Evolutionary conservation across 1,140 invertebrate genomes (phyloP).

Genomic region (Lerema accius): DNA sequence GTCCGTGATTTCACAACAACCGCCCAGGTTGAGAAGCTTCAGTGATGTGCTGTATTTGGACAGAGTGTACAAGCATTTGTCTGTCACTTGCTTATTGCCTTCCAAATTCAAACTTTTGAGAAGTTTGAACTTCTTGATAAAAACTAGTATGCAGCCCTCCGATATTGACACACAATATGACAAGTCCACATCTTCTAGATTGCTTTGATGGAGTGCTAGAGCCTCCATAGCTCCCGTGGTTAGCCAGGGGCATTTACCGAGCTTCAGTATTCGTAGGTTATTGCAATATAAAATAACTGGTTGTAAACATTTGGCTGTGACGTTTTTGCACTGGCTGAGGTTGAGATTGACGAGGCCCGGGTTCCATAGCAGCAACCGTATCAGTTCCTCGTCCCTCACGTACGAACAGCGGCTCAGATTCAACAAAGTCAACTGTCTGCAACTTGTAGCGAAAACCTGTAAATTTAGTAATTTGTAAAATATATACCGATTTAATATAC

Average conservation of each 20-base stretch:
- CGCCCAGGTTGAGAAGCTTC: conserved; percentile 82
- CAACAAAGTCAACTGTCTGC: conserved; percentile 75
- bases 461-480: conserved; percentile 42
- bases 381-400: conserved; percentile 77
- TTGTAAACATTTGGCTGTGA: conserved; percentile 83
- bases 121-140: conserved; percentile 82
- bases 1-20: conserved; percentile 82
- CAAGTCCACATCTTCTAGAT: conserved; percentile 83
- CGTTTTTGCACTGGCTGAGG: conserved; percentile 81
- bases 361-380: conserved; percentile 80
- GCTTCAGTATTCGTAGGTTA: conserved; percentile 79
- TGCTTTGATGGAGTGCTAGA: conserved; percentile 81
- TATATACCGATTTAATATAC: conserved; percentile 5
- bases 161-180: conserved; percentile 81
- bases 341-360: conserved; percentile 78
- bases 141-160: conserved; percentile 82
- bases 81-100: conserved; percentile 82
- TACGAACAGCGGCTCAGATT: conserved; percentile 80
- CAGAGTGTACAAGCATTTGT: conserved; percentile 82
- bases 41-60: conserved; percentile 80
- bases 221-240: conserved; percentile 83
- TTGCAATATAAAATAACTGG: conserved; percentile 83
- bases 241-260: conserved; percentile 82
- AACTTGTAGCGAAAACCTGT: conserved; percentile 75
- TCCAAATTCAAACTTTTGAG: conserved; percentile 81